Conservation (phyloP, 2,888 invertebrate species). For the Caenorhabditis sp. region DNA sequence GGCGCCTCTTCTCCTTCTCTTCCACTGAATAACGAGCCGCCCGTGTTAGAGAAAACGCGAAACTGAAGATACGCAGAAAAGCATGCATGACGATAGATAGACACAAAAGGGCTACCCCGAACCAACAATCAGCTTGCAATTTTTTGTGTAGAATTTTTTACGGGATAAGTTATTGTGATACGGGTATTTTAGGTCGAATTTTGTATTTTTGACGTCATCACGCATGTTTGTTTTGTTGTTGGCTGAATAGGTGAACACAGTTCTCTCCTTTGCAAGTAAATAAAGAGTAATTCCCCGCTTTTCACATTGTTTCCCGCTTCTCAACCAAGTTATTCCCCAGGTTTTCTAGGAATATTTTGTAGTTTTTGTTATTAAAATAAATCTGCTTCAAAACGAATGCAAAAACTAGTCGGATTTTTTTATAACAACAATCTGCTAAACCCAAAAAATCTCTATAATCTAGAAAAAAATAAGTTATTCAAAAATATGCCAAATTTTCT, state of each 20-base stretch:
- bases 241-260: no score
- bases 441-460: no score
- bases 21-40: constrained; percentile 30
- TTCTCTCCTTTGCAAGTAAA: no score
- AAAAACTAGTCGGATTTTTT: not conserved
- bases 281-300: not conserved
- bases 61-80: constrained; percentile 18
- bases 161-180: no score
- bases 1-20: not conserved
- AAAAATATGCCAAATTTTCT: not conserved
- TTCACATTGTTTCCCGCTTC: not conserved
- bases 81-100: not conserved
- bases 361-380: not conserved
- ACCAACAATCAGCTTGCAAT: not conserved
- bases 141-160: no score
- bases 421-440: not conserved
- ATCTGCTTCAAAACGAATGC: not conserved
- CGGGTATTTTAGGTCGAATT: no score
- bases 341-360: not conserved
- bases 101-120: constrained; percentile 25
- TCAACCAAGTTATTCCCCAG: no score
- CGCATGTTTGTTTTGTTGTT: no score
- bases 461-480: not conserved
- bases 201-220: no score
- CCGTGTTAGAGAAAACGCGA: constrained; percentile 16